Evolutionary conservation across 2,797 vertebrate genomes (phyloP), one percentile per base, ranked within the genome.

Genomic region (Esox masquinongy): DNA sequence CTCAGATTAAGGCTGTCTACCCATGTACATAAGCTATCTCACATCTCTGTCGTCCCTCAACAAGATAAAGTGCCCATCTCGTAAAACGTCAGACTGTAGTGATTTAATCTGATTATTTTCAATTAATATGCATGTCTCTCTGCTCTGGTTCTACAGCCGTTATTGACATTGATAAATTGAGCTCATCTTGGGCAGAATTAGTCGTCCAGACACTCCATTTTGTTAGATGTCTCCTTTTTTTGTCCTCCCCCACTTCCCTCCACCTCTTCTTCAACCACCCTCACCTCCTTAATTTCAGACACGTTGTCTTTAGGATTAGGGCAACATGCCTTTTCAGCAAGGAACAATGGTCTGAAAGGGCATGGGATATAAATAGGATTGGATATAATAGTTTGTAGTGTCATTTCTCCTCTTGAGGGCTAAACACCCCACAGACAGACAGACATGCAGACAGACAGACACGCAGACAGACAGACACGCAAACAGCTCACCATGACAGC

Each of bases 101-200:
- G 92, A 95, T 95, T 97, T 97, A 96, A 99, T 98, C 96, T 95
- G 95, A 96, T 97, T 97, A 97, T 96, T 98, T 98, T 97, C 96
- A 97, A 98, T 99, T 97, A 98, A 98, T 97, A 97, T 99, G 96
- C 95, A 97, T 96, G 96, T 95, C 93, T 95, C 93, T 93, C 94
- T 91, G 93, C 83, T 88, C 92, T 90, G 92, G 94, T 91, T 95
- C 96, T 93, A 93, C 95, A 89, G 84, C 92, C 82, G 87, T 94
- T 95, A 96, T 95, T 96, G 97, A 96, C 96, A 92, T 94, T 98
- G 97, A 99, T 96, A 94, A 97, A 99, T 97, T 96, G 95, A 95
- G 93, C 95, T 96, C 91, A 96, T 96, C 95, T 94, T 85, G 12
- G 92, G 92, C 90, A 88, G 90, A 96, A 95, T 96, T 96, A 95